Conservation (phyloP, 2,113 vertebrate genomes). For the Spilogale gracilis region DNA sequence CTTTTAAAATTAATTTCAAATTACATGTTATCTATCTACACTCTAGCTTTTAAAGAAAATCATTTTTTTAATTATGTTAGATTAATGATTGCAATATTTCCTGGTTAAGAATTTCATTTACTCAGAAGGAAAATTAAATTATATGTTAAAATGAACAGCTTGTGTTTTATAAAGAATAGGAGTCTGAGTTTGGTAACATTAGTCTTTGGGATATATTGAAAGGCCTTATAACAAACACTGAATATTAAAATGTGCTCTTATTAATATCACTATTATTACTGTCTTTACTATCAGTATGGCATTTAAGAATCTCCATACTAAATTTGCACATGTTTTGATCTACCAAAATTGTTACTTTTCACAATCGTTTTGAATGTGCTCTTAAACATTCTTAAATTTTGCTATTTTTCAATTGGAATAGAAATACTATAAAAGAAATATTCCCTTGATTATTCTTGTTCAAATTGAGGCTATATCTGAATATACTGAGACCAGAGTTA, state of each 20-base stretch:
- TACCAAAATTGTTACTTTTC: neutral
- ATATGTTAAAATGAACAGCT: conserved; percentile 76
- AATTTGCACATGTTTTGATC: neutral
- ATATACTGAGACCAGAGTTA: neutral
- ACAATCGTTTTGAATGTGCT: neutral
- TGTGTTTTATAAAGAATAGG: conserved; percentile 53
- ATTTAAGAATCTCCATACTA: neutral
- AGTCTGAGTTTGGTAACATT: conserved; percentile 47
- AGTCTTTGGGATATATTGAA: conserved; percentile 48
- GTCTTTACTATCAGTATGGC: conserved; percentile 22
- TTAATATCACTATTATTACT: conserved; percentile 17
- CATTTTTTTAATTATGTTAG: conserved; percentile 77
- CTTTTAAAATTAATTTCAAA: conserved; percentile 75
- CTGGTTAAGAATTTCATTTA: conserved; percentile 82
- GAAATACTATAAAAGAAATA: conserved; percentile 32
- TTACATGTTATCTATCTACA: conserved; percentile 55
- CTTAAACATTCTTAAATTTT: neutral
- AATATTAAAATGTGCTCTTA: conserved; percentile 44
- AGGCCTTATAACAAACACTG: neutral
- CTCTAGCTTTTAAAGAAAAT: conserved; percentile 79
- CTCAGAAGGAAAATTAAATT: conserved; percentile 71
- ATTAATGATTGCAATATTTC: conserved; percentile 75
- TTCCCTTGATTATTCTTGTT: neutral
- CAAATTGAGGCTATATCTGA: neutral
- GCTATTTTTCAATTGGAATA: conserved; percentile 1